Conservation (phyloP, 1,140 invertebrate genomes). For the Littorina saxatilis region DNA sequence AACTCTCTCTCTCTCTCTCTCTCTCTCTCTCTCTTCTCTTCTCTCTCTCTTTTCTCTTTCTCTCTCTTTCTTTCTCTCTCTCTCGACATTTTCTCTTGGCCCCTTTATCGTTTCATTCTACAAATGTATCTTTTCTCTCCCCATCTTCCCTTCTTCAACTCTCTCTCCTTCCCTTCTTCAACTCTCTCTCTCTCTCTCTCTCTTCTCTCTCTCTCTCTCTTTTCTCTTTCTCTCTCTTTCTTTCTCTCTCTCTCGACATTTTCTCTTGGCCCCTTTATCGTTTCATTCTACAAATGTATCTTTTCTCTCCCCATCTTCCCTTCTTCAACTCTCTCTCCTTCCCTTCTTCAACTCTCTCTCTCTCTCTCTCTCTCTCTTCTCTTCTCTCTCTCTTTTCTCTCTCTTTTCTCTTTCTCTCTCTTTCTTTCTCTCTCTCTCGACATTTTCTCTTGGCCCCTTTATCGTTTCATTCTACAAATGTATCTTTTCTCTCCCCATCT, state of each 20-base stretch:
- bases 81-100: neutral
- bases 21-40: neutral
- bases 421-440: neutral
- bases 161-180: neutral
- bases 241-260: neutral
- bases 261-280: neutral
- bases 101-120: too few species aligned
- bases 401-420: neutral
- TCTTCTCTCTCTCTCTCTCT: neutral
- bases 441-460: neutral
- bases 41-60: neutral
- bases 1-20: neutral
- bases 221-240: neutral
- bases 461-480: too few species aligned
- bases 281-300: too few species aligned
- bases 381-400: neutral
- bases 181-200: neutral
- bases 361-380: neutral
- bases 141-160: neutral
- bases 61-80: neutral
- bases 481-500: neutral
- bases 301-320: too few species aligned
- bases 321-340: neutral
- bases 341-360: neutral
- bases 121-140: too few species aligned